Evolutionary conservation across 2,113 vertebrate species (phyloP).

Genomic region (Poeciliopsis turrubarensis): DNA sequence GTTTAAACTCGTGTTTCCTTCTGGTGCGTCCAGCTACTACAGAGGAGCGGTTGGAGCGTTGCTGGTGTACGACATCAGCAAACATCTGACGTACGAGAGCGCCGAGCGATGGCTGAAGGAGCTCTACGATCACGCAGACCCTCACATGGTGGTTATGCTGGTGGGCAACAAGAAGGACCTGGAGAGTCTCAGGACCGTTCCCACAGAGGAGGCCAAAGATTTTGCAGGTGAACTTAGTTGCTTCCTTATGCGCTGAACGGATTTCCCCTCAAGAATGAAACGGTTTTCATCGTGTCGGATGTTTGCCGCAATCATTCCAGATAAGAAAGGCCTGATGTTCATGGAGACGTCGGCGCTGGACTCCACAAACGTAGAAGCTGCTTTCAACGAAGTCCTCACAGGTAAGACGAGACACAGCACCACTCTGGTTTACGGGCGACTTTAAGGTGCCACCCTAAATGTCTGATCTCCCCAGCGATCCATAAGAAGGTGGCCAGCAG

Average conservation of each 20-base stretch:
- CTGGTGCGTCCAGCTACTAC: constrained; percentile 85
- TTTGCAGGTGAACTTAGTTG: constrained; percentile 82
- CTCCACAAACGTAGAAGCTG: constrained; percentile 94
- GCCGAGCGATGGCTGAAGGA: constrained; percentile 97
- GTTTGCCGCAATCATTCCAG: constrained; percentile 69
- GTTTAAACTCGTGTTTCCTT: not conserved
- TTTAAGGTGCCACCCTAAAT: not conserved
- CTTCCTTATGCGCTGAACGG: not conserved
- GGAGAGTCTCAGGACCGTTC: constrained; percentile 85
- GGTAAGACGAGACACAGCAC: constrained; percentile 73
- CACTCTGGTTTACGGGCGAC: not conserved
- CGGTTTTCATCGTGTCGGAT: not conserved
- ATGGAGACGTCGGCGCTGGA: constrained; percentile 97
- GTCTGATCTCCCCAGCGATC: constrained; percentile 80
- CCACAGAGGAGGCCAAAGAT: constrained; percentile 87
- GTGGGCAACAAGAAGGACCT: constrained; percentile 97
- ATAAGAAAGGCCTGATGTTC: constrained; percentile 91
- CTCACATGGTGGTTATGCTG: constrained; percentile 98
- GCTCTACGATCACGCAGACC: constrained; percentile 94
- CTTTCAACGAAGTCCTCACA: constrained; percentile 93
- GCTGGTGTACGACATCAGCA: constrained; percentile 95
- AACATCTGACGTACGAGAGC: constrained; percentile 95
- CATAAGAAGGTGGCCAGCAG: constrained; percentile 87
- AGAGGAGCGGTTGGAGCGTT: constrained; percentile 95
- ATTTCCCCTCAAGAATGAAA: not conserved